Base-by-base conservation (phyloP, 2,113 vertebrate species). In the Trinectes maculatus region DNA sequence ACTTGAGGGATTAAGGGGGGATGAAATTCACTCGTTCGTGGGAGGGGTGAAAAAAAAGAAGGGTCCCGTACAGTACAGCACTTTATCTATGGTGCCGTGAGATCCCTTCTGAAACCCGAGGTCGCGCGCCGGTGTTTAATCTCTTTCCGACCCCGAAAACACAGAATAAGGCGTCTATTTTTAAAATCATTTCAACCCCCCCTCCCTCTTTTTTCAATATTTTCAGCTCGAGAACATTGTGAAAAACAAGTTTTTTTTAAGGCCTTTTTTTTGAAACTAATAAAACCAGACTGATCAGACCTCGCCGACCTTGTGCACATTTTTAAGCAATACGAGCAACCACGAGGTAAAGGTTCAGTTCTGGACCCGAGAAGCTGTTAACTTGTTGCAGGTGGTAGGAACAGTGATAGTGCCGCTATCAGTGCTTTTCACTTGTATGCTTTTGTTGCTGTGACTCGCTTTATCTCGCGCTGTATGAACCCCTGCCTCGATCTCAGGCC, bases 1-100 rank as follows among this genome's bases (percentile, higher is more conserved):
- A 90, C 85, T 91, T 92, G 64, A 74, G 86, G 91, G 90, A 93
- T 93, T 92, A 93, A 88, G 87, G 82, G 84, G 80, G 86, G 88
- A 91, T 92, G 85, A 90, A 91, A 89, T 90, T 89, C 83, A 80
- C 82, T 89, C 79, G 74, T 89, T 89, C 57, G 37, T 78, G 79
- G 72, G 42, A 29, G 80, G 69, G 77, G 72, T 68, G 39, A 71
- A 77, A 80, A 83, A 26, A 46, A 82, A 82, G 65, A 75, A 66
- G 71, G 63, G 70, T 54, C 56, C 55, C 13, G 61, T 84, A 80
- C 77, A 83, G 74, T 62, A 71, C 80, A 72, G 75, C 59, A 78
- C 78, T 77, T 86, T 83, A 87, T 89, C 84, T 86, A 61, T 80
- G 67, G 65, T 77, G 81, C 64, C 40, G 58, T 83, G 81, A 81